These are phyloP conservation scores for Drosophila longiperda DNA, from an alignment of 2,888 invertebrate genomes.

Conservation along the genomic window DNA sequence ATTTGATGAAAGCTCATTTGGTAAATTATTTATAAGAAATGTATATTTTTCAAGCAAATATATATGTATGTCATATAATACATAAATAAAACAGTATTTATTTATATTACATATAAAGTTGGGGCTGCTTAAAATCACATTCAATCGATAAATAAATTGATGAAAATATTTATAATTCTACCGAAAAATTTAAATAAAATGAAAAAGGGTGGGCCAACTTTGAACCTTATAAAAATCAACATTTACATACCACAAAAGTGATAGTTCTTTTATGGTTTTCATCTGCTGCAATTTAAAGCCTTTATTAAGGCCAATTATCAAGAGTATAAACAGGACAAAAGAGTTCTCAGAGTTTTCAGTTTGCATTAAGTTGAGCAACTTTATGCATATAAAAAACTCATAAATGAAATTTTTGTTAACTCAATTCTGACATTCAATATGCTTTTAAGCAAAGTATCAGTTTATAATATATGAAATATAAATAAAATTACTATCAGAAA, in stretches of 20 bases:
- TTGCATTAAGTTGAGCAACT: not conserved
- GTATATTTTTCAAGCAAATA: not conserved
- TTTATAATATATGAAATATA: not conserved
- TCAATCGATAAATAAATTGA: not conserved
- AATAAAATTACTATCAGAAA: too few relatives aligned
- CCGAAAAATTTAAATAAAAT: not conserved
- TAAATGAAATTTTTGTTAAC: not conserved
- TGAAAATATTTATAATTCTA: too few relatives aligned
- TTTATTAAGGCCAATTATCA: slow-evolving; percentile 1
- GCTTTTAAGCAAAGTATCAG: not conserved
- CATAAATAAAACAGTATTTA: not conserved
- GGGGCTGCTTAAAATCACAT: not conserved
- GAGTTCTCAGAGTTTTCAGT: not conserved
- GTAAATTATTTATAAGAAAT: not conserved
- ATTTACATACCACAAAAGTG: not conserved
- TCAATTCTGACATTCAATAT: not conserved
- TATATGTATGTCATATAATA: not conserved
- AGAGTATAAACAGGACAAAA: not conserved
- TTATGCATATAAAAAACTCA: not conserved
- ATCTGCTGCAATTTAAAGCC: not conserved
- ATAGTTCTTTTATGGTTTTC: not conserved
- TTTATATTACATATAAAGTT: not conserved
- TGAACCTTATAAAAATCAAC: not conserved
- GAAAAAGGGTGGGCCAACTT: not conserved
- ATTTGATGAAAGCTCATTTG: not conserved